Evolutionary conservation across 2,113 vertebrate species (phyloP), one percentile per base, ranked within the genome.

Genomic region (Dolichallabes microphthalmus): DNA sequence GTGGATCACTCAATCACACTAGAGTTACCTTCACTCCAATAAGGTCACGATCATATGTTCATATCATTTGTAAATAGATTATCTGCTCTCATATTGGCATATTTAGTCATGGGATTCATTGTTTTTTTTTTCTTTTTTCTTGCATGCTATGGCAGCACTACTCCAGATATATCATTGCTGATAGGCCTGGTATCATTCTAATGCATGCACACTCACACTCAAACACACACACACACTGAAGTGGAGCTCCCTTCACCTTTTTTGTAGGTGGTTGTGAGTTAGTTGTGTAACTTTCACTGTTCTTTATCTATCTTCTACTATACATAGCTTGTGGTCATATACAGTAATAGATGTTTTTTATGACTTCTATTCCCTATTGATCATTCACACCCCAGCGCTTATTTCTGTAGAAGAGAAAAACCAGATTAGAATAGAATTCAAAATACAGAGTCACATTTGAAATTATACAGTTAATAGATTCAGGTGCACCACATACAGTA

Each of bases 111-210:
- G 71, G 87, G 83, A 90, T 87, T 89, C 89, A 92, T 91, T 73
- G 83, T 68, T 92, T 93, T 92, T 85, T 92, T 84, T 89, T 52
- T n/a, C n/a, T n/a, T 89, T 93, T 92, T 84, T 89, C 55, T 84
- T 85, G 73, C 50, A 77, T 55, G 52, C 27, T 82, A 79, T 88
- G 85, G 82, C 82, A 52, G 80, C 58, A 74, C 71, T 68, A 60
- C 14, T 52, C 35, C 82, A 81, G 25, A 60, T 71, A n/a, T 55
- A 58, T 79, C 17, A 60, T 22, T 17, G 22, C 12, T 30, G 25
- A 10, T 50, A 77, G 57, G 25, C 32, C 45, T 69, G 12, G 25
- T n/a, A 15, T 50, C 27, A 30, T 61, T 58, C 20, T 63, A 61
- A 50, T 20, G 55, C 63, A 50, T 25, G 50, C 55, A 55, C 57